Percentiles rank a stretch among this genome's conserved stretches.
These are phyloP conservation scores for Agriotes lineatus DNA, from an alignment of 2,888 invertebrate genomes.

Conservation along the genomic window DNA sequence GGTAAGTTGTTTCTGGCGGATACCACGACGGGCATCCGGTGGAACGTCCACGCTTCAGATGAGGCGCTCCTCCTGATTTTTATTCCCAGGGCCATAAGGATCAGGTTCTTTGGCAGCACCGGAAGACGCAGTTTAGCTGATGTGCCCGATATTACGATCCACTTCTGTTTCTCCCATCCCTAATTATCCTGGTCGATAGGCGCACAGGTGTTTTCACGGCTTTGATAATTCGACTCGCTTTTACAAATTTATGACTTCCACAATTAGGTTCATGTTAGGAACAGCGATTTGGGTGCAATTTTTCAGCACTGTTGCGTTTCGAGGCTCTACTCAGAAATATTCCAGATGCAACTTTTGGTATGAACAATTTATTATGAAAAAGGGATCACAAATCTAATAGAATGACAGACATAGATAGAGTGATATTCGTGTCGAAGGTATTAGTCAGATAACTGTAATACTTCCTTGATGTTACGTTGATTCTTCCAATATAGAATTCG, in stretches of 20 bases:
- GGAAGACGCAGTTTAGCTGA: conserved; percentile 40
- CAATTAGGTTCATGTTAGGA: no score
- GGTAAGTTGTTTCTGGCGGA: conserved; percentile 50
- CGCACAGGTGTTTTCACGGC: conserved; percentile 50
- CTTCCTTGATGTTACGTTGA: no score
- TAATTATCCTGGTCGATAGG: conserved; percentile 28
- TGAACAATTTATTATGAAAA: no score
- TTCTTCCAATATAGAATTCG: no score
- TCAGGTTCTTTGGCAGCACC: conserved; percentile 16
- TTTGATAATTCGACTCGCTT: conserved; percentile 44
- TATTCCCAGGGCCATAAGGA: conserved; percentile 33
- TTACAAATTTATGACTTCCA: conserved; percentile 7
- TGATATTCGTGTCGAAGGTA: no score
- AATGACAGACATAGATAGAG: no score
- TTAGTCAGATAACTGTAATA: no score
- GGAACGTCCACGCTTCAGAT: conserved; percentile 54
- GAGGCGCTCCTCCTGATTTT: conserved; percentile 47
- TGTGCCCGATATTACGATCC: conserved; percentile 37
- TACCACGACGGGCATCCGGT: conserved; percentile 52
- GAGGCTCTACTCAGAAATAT: no score
- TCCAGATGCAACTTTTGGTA: no score
- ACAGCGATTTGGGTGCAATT: no score
- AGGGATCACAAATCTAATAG: no score
- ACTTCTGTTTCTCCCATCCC: conserved; percentile 39
- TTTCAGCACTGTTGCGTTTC: not conserved